Conservation (phyloP, 2,797 vertebrate genomes). For the Crocodylus rhombifer region DNA sequence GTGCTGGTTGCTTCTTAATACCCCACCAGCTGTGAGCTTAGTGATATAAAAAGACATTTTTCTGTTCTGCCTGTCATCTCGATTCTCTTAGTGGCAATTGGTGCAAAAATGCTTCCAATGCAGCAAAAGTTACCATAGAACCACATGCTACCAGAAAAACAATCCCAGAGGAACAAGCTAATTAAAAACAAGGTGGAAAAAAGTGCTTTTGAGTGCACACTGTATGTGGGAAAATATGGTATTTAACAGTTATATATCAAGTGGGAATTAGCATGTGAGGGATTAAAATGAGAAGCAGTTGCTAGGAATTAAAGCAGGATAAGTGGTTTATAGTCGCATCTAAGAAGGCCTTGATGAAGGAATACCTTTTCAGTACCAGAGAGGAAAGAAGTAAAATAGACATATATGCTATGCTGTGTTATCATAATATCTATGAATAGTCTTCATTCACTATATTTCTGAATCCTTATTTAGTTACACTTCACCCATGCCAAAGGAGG, state of each 20-base stretch:
- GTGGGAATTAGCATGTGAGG: conserved; percentile 5
- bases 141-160: background rate
- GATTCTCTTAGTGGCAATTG: background rate
- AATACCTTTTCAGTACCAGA: background rate
- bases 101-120: background rate
- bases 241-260: conserved; percentile 41
- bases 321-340: background rate
- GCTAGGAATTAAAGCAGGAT: conserved; percentile 46
- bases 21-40: too few species aligned
- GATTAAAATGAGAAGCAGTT: conserved; percentile 59
- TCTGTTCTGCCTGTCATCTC: background rate
- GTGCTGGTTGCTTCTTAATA: too few species aligned
- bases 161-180: background rate
- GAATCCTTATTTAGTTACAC: background rate
- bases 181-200: conserved; percentile 7
- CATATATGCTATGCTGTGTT: background rate
- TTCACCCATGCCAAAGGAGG: background rate
- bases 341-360: background rate
- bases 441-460: background rate
- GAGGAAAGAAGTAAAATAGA: background rate
- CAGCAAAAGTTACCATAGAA: background rate
- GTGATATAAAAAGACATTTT: too few species aligned
- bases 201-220: conserved; percentile 7
- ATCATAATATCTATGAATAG: background rate
- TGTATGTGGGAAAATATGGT: background rate